Conservation (phyloP, 64 coral and sea anemone species). For the Montipora cactus region DNA sequence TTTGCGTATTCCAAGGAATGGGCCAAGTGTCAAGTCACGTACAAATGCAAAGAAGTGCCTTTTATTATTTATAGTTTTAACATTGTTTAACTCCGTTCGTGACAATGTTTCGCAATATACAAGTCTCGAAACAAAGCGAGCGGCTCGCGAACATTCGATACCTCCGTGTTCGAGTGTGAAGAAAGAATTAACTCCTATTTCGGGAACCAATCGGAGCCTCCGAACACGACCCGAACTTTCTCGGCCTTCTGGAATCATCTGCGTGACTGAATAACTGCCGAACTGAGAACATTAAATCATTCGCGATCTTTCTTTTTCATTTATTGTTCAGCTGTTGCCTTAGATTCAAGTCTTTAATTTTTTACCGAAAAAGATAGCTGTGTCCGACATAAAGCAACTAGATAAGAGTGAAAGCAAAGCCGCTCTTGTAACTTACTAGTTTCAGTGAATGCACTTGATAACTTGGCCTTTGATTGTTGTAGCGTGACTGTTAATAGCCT, state of each 20-base stretch:
- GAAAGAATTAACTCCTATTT: constrained; percentile 23
- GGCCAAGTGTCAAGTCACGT: too few species aligned
- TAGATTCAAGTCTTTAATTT: constrained; percentile 5
- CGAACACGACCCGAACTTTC: constrained; percentile 39
- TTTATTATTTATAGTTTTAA: not conserved
- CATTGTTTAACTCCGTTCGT: constrained; percentile 19
- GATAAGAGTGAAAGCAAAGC: not conserved
- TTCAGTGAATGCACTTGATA: constrained; percentile 10
- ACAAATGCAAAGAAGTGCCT: not conserved
- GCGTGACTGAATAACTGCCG: constrained; percentile 15
- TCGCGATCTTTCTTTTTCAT: constrained; percentile 19
- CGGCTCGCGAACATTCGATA: constrained; percentile 25
- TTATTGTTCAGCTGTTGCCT: not conserved
- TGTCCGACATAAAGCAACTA: not conserved
- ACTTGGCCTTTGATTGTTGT: constrained; percentile 5
- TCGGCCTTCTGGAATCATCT: constrained; percentile 22
- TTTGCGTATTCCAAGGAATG: too few species aligned
- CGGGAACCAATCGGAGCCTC: constrained; percentile 17
- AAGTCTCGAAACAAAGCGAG: constrained; percentile 4
- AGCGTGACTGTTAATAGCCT: constrained; percentile 48
- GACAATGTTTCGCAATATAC: constrained; percentile 44
- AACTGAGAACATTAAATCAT: not conserved
- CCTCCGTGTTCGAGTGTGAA: not conserved
- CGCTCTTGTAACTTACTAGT: not conserved
- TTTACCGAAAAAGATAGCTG: constrained; percentile 25